These are phyloP conservation scores for Poliocrania exsul DNA, from an alignment of 2,797 vertebrate genomes.

Conservation along the genomic window DNA sequence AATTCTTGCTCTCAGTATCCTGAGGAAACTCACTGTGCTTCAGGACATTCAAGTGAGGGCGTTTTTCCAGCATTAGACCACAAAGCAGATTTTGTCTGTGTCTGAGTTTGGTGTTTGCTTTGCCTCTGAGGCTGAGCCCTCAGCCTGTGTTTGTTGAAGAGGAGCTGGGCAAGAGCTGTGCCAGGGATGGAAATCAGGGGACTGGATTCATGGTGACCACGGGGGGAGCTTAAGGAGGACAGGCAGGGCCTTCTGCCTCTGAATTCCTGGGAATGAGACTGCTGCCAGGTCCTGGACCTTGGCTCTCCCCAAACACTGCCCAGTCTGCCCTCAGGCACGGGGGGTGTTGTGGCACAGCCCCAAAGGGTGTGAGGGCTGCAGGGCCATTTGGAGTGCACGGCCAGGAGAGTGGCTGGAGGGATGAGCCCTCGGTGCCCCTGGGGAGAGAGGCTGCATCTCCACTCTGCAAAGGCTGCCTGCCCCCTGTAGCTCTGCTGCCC, in stretches of 20 bases:
- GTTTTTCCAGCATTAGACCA: background rate
- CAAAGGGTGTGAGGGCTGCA: rapidly evolving
- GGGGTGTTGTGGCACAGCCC: background rate
- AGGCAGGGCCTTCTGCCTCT: background rate
- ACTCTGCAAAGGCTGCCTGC: rapidly evolving
- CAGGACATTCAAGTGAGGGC: background rate
- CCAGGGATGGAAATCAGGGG: background rate
- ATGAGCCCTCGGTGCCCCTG: background rate
- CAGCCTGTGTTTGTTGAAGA: background rate
- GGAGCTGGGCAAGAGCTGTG: background rate
- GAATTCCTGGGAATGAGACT: background rate
- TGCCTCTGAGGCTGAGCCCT: background rate
- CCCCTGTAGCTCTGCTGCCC: background rate
- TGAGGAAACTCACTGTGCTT: background rate
- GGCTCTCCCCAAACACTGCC: background rate
- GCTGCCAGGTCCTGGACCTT: background rate
- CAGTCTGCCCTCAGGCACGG: background rate
- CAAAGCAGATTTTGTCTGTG: background rate
- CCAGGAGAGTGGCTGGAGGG: background rate
- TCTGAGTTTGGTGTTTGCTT: background rate
- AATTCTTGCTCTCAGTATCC: background rate
- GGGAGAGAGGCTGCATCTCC: background rate
- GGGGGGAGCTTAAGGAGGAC: background rate
- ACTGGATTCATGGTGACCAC: background rate
- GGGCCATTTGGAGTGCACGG: background rate